Base-by-base conservation (phyloP, 2,113 vertebrate genomes). In the Oryzias woworae region DNA sequence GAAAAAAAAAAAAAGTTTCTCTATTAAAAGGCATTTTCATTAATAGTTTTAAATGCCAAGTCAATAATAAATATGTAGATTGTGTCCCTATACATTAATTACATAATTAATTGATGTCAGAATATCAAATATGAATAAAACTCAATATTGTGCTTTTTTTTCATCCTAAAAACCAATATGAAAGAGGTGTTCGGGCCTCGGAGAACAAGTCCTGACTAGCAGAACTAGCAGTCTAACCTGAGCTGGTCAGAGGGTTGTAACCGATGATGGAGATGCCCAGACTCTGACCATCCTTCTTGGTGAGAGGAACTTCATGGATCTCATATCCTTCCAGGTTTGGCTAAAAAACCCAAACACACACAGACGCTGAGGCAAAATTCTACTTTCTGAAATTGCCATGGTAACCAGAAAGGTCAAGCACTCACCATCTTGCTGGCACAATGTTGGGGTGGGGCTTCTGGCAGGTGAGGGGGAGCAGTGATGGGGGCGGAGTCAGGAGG, bases 181-280 rank as follows among this genome's bases (percentile, higher is more conserved):
- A 36, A 36, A 36, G 10, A 12, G 36, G 36, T 10, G 12, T 20
- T 20, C 20, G 20, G 20, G 26, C 1, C 26, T 28, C 5, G 26
- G 26, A 5, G 26, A 8, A 8, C 31, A 36, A 36, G 7, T 36
- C 31, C 31, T 1, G 36, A 36, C 36, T 36, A 12, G 36, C 8
- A 36, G 36, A 36, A 36, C 26, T 4, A 28, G 1, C 22, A 0
- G 23, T 15, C 47, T 23, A 81, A 98, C 97, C 95, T 54, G 89
- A 48, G 45, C 90, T 92, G 73, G 86, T 87, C 0, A 87, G 69
- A 28, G 93, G 92, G 80, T 92, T 93, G 86, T 94, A 93, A 8
- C 96, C 96, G 58, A 98, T 85, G 76, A 99, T 96, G 77, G 95
- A 96, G 91, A 98, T 96, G 0, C 97, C 97, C 15, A 98, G 92